Percentiles rank a stretch among this genome's conserved stretches.
phyloP scores from a whole-genome alignment of 2,888 invertebrate genomes.

The Apoda limacodes region DNA sequence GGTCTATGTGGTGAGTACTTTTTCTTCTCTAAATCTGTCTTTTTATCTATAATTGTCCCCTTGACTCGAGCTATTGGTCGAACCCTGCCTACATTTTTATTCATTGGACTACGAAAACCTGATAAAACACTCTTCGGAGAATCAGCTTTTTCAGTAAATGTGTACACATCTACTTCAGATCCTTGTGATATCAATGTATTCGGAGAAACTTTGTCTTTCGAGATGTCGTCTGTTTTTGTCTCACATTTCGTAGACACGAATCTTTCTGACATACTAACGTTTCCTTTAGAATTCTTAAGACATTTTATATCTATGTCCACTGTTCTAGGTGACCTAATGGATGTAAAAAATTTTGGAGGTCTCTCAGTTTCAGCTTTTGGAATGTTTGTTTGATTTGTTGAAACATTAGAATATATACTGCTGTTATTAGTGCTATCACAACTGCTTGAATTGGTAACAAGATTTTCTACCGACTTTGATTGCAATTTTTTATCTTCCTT shows the following conservation, averaged over 20 bases:
- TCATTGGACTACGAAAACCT: conserved; percentile 50
- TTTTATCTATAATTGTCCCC: conserved; percentile 60
- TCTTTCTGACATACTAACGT: conserved; percentile 53
- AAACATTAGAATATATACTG: too few relatives aligned
- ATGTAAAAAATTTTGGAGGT: conserved; percentile 61
- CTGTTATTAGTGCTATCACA: too few relatives aligned
- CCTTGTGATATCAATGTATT: conserved; percentile 52
- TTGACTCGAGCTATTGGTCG: conserved; percentile 63
- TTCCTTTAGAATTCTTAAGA: conserved; percentile 59
- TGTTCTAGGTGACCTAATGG: conserved; percentile 49
- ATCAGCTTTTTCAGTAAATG: conserved; percentile 61
- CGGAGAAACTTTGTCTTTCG: conserved; percentile 39
- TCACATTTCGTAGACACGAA: conserved; percentile 54
- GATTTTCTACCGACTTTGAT: neutral
- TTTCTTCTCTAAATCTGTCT: conserved; percentile 52
- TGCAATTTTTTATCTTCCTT: conserved; percentile 19
- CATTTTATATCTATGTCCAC: conserved; percentile 62
- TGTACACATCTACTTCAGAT: conserved; percentile 59
- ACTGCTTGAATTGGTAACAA: conserved; percentile 16
- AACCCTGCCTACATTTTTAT: conserved; percentile 54
- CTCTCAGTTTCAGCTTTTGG: conserved; percentile 50
- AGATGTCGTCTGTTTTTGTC: conserved; percentile 40
- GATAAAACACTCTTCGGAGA: conserved; percentile 60
- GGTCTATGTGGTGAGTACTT: conserved; percentile 59
- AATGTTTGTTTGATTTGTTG: conserved; percentile 29